phyloP scores from a whole-genome alignment of 2,797 vertebrate species.

The Echiichthys vipera region DNA sequence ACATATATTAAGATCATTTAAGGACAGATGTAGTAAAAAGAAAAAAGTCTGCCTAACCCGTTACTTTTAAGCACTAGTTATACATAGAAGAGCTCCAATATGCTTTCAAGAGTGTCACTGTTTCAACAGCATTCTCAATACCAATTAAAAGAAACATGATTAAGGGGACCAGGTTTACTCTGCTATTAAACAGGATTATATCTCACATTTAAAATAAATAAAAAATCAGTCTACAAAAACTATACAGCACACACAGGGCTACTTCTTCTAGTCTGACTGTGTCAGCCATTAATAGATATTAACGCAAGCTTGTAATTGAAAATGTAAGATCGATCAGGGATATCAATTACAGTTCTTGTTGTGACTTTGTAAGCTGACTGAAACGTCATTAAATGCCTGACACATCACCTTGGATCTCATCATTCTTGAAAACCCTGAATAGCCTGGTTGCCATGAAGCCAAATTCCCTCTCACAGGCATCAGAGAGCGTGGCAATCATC shows the following conservation, averaged over 20 bases:
- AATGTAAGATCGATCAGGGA: background rate
- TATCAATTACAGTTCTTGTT: background rate
- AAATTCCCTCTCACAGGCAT: conserved; percentile 97
- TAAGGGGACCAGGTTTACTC: background rate
- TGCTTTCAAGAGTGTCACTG: background rate
- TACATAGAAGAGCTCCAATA: background rate
- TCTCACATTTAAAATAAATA: background rate
- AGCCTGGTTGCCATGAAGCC: conserved; percentile 97
- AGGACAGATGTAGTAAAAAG: background rate
- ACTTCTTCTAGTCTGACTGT: background rate
- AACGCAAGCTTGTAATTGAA: background rate
- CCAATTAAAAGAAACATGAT: background rate
- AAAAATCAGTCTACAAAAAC: background rate
- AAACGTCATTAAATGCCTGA: background rate
- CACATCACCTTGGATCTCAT: conserved; percentile 90
- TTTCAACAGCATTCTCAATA: background rate
- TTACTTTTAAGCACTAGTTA: background rate
- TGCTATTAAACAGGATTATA: background rate
- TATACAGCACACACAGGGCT: background rate
- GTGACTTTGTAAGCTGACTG: background rate
- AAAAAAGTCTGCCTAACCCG: background rate
- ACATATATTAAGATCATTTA: background rate
- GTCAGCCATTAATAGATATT: background rate
- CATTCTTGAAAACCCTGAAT: conserved; percentile 97
- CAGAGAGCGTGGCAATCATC: conserved; percentile 98